Conservation (phyloP, 2,797 vertebrate species). For the Pteropus rufus region DNA sequence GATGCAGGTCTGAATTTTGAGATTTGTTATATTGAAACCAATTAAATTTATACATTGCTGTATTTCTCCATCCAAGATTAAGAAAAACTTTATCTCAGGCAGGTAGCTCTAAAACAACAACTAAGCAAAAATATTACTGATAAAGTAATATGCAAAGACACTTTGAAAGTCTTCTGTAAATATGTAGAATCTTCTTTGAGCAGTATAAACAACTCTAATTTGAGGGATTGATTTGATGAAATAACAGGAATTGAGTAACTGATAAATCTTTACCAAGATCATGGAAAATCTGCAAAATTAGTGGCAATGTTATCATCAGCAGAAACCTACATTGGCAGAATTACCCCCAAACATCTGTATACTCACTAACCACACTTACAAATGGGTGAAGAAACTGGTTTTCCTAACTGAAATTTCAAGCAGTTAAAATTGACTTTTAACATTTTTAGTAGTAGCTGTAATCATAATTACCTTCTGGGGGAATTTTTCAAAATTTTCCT, state of each 20-base stretch:
- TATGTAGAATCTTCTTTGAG: neutral
- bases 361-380: neutral
- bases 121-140: neutral
- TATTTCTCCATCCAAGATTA: neutral
- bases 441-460: neutral
- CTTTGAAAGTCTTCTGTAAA: neutral
- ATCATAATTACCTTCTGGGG: neutral
- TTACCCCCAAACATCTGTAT: neutral
- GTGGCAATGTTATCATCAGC: neutral
- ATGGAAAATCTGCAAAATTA: neutral
- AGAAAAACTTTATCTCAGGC: neutral
- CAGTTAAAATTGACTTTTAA: neutral
- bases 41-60: neutral
- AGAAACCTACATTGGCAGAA: neutral
- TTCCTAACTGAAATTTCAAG: neutral
- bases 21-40: neutral
- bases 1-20: neutral
- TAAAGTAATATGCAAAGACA: neutral
- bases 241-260: neutral
- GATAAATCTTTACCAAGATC: neutral
- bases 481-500: neutral
- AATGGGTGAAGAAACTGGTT: neutral
- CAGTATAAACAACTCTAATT: neutral
- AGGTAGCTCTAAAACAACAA: neutral
- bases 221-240: neutral